phyloP scores from a whole-genome alignment of 1,140 invertebrate species.

The Drosophila biarmipes region DNA sequence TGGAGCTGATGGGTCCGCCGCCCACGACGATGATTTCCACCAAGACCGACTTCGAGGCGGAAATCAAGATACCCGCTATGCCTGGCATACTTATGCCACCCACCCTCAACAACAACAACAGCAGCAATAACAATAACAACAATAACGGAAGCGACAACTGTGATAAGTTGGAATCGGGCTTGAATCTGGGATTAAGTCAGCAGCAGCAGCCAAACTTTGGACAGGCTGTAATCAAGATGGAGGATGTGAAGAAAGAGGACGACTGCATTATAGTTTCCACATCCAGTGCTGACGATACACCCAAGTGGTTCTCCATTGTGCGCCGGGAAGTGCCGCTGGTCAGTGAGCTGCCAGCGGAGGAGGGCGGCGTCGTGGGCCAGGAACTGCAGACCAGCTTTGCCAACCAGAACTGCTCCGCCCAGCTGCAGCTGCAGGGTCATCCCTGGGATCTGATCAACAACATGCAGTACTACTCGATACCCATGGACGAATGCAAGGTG shows the following conservation, averaged over 20 bases:
- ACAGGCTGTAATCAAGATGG: constrained; percentile 38
- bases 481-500: constrained; percentile 86
- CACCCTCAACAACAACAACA: constrained; percentile 53
- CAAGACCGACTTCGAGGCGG: constrained; percentile 77
- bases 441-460: constrained; percentile 87
- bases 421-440: constrained; percentile 86
- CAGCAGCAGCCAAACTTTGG: constrained; percentile 6
- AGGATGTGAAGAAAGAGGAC: constrained; percentile 77
- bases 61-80: constrained; percentile 76
- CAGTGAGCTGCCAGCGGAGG: constrained; percentile 68
- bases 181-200: constrained; percentile 11
- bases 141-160: constrained; percentile 61
- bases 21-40: constrained; percentile 71
- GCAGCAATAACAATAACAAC: constrained; percentile 38
- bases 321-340: constrained; percentile 77
- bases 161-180: constrained; percentile 71
- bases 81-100: constrained; percentile 64
- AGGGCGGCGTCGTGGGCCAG: constrained; percentile 45
- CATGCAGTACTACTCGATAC: constrained; percentile 86
- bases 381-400: constrained; percentile 69
- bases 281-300: constrained; percentile 56
- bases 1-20: constrained; percentile 72
- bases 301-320: constrained; percentile 86
- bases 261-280: constrained; percentile 79
- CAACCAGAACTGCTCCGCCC: constrained; percentile 84